Evolutionary conservation across 1,140 invertebrate genomes (phyloP).

Genomic region (Drosophila neocordata): DNA sequence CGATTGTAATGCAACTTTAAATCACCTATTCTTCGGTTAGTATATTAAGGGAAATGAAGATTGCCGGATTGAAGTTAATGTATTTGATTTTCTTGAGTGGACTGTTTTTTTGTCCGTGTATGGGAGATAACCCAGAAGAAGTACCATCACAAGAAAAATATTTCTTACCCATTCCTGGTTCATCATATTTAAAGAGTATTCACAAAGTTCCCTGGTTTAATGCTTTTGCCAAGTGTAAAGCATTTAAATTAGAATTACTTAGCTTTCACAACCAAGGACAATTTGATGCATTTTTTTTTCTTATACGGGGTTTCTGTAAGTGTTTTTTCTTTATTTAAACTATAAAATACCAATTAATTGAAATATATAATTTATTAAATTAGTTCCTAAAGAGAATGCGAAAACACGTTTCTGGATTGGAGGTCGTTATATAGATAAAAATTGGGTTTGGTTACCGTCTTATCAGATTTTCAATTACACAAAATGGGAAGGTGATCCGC

Average conservation of each 20-base stretch:
- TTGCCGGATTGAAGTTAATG: neutral
- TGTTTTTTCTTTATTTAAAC: too few species aligned
- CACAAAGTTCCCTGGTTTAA: constrained; percentile 14
- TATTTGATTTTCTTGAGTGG: neutral
- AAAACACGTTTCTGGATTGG: neutral
- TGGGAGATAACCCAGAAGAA: too few species aligned
- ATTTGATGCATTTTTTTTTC: too few species aligned
- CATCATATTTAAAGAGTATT: neutral
- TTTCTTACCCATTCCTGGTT: neutral
- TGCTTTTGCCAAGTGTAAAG: constrained; percentile 29
- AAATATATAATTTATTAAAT: too few species aligned
- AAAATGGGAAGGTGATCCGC: neutral
- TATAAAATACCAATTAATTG: too few species aligned
- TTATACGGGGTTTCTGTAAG: too few species aligned
- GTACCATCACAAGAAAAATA: too few species aligned
- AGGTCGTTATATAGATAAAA: neutral
- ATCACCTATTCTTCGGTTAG: neutral
- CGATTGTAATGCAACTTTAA: constrained; percentile 33
- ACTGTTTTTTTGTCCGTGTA: neutral
- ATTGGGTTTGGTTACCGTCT: neutral
- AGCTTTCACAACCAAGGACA: neutral
- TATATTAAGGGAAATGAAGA: neutral
- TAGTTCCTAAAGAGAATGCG: neutral
- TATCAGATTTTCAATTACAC: neutral
- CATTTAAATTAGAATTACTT: constrained; percentile 1